Evolutionary conservation across 2,888 invertebrate genomes (phyloP), one percentile per base, ranked within the genome.

Genomic region (Drosophila neonasuta): DNA sequence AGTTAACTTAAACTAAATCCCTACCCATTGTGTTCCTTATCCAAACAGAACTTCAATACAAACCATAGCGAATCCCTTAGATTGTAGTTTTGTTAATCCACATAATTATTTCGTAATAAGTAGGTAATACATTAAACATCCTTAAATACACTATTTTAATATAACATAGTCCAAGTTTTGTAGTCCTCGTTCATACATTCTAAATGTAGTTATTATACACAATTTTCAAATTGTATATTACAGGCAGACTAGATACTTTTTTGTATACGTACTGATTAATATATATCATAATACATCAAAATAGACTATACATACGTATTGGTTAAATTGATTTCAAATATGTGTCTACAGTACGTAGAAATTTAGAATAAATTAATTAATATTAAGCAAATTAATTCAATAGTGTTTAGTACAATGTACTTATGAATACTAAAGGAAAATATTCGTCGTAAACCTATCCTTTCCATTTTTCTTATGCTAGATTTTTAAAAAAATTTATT

Each of bases 1-100:
- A 41, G 9, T 52, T 45, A 20, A 17, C 30, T 68, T 60, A 7
- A 36, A 54, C 49, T 57, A 7, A 20, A 32, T 45, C 34, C 46
- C 24, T 2, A 20, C 0, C 56, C 34, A 24, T 29, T 5, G 29
- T 13, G 13, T n/a, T 11, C 13, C 30, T 15, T 10, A 48, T 45
- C 36, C 55, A 3, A 45, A 13, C 50, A 4, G 5, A 56, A 13
- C 8, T 59, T 44, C 20, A 41, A 20, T n/a, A 20, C 45, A 29
- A 17, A n/a, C 61, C 34, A 50, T 61, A 70, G 50, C 62, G 59
- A 51, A 42, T 39, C 64, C 68, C 44, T 49, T 81, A 81, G 74
- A 66, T 63, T 68, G 71, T 79, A 79, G 71, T 70, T 70, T 79
- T 79, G 68, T 71, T 79, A 39, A 42, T 36, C 61, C 54, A 46